Evolutionary conservation across 2,113 vertebrate species (phyloP).

Genomic region (Calonectris borealis): DNA sequence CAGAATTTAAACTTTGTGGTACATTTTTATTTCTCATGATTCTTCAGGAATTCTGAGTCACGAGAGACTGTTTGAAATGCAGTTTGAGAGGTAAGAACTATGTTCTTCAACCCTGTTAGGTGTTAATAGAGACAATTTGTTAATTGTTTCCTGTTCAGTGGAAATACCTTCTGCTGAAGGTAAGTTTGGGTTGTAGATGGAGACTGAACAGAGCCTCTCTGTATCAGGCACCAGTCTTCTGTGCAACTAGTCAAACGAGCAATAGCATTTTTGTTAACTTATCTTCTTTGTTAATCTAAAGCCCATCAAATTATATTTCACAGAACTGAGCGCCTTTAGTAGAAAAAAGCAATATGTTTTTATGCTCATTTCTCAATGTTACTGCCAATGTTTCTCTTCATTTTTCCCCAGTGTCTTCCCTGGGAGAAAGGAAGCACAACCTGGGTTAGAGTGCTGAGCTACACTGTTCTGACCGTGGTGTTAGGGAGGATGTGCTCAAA

Average conservation of each 20-base stretch:
- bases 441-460: neutral
- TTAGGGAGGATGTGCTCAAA: neutral
- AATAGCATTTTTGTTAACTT: neutral
- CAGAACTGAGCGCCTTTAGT: neutral
- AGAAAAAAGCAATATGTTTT: neutral
- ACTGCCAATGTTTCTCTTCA: neutral
- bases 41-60: neutral
- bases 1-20: neutral
- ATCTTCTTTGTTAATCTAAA: neutral
- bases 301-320: neutral
- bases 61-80: neutral
- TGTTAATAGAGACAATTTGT: neutral
- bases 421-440: neutral
- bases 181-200: neutral
- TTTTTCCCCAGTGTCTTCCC: neutral
- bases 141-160: constrained; percentile 11
- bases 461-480: fast-evolving
- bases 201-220: neutral
- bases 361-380: neutral
- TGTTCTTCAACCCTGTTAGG: neutral
- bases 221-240: neutral
- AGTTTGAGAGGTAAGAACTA: neutral
- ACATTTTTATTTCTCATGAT: neutral
- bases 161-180: neutral
- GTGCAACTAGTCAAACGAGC: neutral